These are phyloP conservation scores for Drosophila hawaiiensis DNA, from an alignment of 2,888 invertebrate genomes.

Conservation along the genomic window DNA sequence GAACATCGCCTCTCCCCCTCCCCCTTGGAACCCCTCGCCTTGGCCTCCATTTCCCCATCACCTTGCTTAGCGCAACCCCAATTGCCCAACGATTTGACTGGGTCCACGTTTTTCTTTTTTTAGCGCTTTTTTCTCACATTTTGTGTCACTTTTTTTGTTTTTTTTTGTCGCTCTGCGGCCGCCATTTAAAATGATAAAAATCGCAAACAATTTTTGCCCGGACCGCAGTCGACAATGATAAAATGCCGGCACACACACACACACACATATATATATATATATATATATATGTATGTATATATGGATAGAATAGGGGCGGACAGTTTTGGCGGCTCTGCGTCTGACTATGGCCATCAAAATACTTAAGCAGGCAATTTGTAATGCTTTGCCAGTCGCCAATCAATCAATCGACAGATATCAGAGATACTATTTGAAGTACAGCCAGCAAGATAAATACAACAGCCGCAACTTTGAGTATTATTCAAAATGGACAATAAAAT, in stretches of 20 bases:
- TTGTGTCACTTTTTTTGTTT: constrained; percentile 10
- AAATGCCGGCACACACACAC: constrained; percentile 38
- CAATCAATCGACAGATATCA: constrained; percentile 49
- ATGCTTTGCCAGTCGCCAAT: constrained; percentile 55
- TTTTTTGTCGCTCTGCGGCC: constrained; percentile 51
- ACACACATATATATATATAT: constrained; percentile 1
- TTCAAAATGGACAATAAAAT: constrained; percentile 22
- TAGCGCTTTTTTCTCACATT: constrained; percentile 4
- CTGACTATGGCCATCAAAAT: constrained; percentile 28
- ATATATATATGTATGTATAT: not conserved
- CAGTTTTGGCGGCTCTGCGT: constrained; percentile 19
- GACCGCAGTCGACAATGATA: constrained; percentile 54
- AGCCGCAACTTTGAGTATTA: constrained; percentile 2
- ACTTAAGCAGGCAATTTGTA: constrained; percentile 57
- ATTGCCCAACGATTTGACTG: constrained; percentile 37
- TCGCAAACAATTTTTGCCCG: constrained; percentile 68
- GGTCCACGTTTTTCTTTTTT: constrained; percentile 11
- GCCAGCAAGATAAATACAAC: constrained; percentile 18
- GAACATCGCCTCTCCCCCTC: not conserved
- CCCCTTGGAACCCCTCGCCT: no score
- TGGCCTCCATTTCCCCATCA: not conserved
- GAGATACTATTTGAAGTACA: constrained; percentile 22
- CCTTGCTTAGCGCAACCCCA: not conserved
- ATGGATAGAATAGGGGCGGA: constrained; percentile 2
- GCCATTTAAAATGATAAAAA: constrained; percentile 75